Evolutionary conservation across 2,888 invertebrate species (phyloP).

Genomic region (Epirrhoe tristata): DNA sequence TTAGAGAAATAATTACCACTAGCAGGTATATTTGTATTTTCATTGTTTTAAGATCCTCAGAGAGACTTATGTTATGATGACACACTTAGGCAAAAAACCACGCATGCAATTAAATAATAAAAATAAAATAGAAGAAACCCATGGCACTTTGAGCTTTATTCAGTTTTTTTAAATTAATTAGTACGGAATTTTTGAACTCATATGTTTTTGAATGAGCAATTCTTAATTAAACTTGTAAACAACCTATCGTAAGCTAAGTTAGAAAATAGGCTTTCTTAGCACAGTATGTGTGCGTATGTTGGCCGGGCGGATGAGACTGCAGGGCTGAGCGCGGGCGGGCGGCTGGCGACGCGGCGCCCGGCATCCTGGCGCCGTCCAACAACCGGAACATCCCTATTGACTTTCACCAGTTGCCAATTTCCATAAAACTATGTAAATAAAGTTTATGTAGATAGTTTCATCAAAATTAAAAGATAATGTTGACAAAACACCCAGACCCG

Average conservation of each 20-base stretch:
- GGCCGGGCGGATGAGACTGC: slow-evolving; percentile 52
- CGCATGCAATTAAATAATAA: too few species aligned
- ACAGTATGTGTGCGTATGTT: slow-evolving; percentile 20
- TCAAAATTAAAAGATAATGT: too few species aligned
- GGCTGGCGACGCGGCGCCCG: slow-evolving; percentile 53
- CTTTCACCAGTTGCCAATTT: slow-evolving; percentile 2
- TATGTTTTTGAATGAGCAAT: too few species aligned
- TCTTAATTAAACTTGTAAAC: not conserved
- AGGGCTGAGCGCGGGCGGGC: slow-evolving; percentile 36
- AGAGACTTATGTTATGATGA: too few species aligned
- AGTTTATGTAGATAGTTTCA: too few species aligned
- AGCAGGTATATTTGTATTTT: slow-evolving; percentile 20
- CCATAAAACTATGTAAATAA: not conserved
- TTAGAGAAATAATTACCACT: slow-evolving; percentile 13
- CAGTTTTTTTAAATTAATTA: too few species aligned
- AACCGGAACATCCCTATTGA: slow-evolving; percentile 26
- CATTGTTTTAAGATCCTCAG: slow-evolving; percentile 14
- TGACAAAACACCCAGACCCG: too few species aligned
- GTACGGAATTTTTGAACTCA: too few species aligned
- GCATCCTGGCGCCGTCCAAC: slow-evolving; percentile 57
- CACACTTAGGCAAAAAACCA: not conserved
- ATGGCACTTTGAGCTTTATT: too few species aligned
- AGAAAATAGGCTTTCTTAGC: not conserved
- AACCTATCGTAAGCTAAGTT: not conserved
- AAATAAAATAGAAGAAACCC: too few species aligned